Evolutionary conservation across 2,113 vertebrate genomes (phyloP).

Genomic region (Oncorhynchus tshawytscha): DNA sequence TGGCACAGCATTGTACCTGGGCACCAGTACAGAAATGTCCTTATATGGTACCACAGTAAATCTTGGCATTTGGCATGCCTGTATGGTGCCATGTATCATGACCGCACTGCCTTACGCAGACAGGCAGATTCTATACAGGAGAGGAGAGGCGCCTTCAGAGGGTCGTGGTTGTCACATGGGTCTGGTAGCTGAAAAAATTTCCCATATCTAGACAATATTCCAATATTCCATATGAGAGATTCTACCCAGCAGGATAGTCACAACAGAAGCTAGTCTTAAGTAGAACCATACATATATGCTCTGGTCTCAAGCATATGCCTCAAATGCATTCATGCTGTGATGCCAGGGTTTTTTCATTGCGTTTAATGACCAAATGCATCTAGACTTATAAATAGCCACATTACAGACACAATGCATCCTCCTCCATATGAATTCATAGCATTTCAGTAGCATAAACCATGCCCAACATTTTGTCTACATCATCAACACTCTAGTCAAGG

Average conservation of each 20-base stretch:
- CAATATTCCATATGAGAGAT: too few relatives aligned
- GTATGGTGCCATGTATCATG: background rate
- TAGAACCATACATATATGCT: too few relatives aligned
- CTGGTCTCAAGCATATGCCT: too few relatives aligned
- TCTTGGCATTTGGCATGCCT: background rate
- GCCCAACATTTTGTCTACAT: slow-evolving; percentile 12
- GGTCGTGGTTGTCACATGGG: background rate
- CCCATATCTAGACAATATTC: too few relatives aligned
- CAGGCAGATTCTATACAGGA: background rate
- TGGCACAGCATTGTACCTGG: background rate
- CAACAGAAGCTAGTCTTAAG: too few relatives aligned
- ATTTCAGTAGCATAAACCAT: slow-evolving; percentile 12
- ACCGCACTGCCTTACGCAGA: background rate
- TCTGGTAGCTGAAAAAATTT: background rate
- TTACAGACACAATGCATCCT: too few relatives aligned
- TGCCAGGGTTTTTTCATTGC: too few relatives aligned
- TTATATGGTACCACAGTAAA: background rate
- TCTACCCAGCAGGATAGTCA: too few relatives aligned
- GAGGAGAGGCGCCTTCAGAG: background rate
- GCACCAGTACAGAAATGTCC: background rate
- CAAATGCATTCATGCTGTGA: too few relatives aligned
- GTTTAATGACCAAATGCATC: too few relatives aligned
- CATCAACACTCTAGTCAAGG: slow-evolving; percentile 5
- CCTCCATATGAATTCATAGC: too few relatives aligned
- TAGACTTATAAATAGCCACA: too few relatives aligned